Base-by-base conservation (phyloP, 1,140 invertebrate species). In the Drosophila bocqueti region DNA sequence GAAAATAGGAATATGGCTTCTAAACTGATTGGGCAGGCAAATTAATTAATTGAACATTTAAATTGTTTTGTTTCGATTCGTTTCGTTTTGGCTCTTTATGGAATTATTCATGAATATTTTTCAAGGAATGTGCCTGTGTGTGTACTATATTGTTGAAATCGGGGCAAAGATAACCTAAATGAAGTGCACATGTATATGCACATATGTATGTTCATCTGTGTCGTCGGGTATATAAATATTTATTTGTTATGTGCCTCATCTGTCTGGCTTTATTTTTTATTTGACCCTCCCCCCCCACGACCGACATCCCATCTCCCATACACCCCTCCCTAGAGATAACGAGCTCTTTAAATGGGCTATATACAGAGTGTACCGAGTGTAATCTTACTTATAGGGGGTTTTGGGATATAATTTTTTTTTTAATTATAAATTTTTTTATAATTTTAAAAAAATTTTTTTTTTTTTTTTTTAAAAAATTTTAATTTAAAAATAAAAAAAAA, bases 31-130 rank as follows among this genome's bases (percentile, higher is more conserved):
- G 65, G 52, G n/a, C 69, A 50, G 54, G 69, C 69, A 72, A 73
- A 60, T 73, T 72, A 73, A 73, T 73, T 73, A 61, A 73, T 73
- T 73, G 54, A 49, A 73, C 55, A 73, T 73, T 50, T 52, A 73
- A 73, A 73, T 73, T 73, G 68, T 73, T 72, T 72, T 72, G 67
- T 73, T 73, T 71, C 67, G 62, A 55, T 67, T 67, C 61, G 47
- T 66, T 59, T 31, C 61, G 61, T 31, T 54, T 46, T 64, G 43
- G 31, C 58, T 46, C 13, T 46, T 42, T 66, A 13, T 50, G 63
- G 24, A 71, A 66, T 71, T 71, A 71, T 62, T 68, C 64, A 71
- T 55, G 38, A 45, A 66, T 43, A 62, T 62, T 57, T 57, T 57
- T 45, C 63, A 66, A 54, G 47, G 31, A 66, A 49, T 16, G n/a